A percentile compares a stretch with the other conserved stretches of the same genome.
phyloP scores from a whole-genome alignment of 2,797 vertebrate genomes.

The Anolis apletophallus region DNA sequence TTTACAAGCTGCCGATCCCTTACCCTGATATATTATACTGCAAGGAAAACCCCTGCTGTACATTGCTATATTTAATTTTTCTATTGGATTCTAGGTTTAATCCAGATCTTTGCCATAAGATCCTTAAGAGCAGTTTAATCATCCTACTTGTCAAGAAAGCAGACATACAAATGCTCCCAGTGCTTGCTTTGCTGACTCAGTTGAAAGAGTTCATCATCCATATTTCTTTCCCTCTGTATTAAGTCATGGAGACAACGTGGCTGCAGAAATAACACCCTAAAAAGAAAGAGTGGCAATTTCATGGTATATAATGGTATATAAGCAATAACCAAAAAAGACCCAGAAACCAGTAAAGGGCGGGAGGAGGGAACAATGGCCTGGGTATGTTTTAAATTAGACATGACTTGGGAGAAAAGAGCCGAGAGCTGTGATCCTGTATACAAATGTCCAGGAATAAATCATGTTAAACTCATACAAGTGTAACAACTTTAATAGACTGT shows the following conservation, averaged over 20 bases:
- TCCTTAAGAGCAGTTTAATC: slow-evolving; percentile 9
- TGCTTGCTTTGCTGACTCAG: background rate
- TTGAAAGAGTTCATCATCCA: background rate
- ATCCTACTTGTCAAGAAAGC: background rate
- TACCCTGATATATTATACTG: background rate
- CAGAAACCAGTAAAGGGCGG: background rate
- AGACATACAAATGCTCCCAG: background rate
- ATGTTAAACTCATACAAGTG: background rate
- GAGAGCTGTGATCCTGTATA: background rate
- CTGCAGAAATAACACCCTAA: background rate
- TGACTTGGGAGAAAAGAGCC: background rate
- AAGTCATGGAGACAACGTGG: background rate
- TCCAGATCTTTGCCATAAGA: background rate
- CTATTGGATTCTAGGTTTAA: slow-evolving; percentile 1
- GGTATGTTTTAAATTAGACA: background rate
- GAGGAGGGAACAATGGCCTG: background rate
- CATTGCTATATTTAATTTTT: background rate
- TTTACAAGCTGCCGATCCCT: slow-evolving; percentile 1
- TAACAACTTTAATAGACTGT: background rate
- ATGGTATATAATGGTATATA: background rate
- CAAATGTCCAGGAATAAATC: background rate
- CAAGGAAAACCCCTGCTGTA: background rate
- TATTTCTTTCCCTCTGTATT: background rate
- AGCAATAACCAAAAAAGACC: background rate
- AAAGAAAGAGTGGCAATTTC: background rate